Evolutionary conservation across 2,888 invertebrate species (phyloP).

Genomic region (Tetropium fuscum): DNA sequence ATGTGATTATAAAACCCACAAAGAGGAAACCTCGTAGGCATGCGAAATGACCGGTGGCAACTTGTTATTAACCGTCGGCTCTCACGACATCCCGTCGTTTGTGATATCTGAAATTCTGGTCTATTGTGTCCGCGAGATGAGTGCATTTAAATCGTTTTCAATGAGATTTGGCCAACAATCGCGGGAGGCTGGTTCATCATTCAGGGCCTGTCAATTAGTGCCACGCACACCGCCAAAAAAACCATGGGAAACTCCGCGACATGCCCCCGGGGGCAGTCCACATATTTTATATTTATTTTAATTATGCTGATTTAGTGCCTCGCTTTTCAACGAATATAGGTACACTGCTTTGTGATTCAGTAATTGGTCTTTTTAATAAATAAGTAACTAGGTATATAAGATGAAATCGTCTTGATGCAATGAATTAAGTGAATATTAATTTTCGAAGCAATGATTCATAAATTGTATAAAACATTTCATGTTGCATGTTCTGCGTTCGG

Average conservation of each 20-base stretch:
- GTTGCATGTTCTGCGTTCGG: no score
- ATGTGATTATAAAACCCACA: conserved; percentile 1
- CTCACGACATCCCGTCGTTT: conserved; percentile 15
- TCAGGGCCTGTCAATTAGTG: conserved; percentile 41
- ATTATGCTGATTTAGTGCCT: conserved; percentile 25
- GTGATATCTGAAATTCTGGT: conserved; percentile 29
- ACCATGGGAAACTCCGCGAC: conserved; percentile 27
- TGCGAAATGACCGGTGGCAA: background rate
- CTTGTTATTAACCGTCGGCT: background rate
- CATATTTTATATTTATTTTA: conserved; percentile 17
- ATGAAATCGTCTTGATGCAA: no score
- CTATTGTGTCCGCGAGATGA: conserved; percentile 35
- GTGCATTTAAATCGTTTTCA: conserved; percentile 35
- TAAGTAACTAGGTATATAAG: no score
- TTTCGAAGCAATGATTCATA: no score
- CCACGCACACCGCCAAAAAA: conserved; percentile 36
- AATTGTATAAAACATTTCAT: no score
- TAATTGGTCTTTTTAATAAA: no score
- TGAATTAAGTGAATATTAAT: no score
- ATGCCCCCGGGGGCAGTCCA: background rate
- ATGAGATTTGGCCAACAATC: conserved; percentile 36
- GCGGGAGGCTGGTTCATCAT: conserved; percentile 32
- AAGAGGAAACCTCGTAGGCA: background rate
- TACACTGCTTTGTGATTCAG: no score
- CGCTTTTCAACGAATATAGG: no score